phyloP scores from a whole-genome alignment of 2,888 invertebrate genomes.

The Eupithecia inturbata region DNA sequence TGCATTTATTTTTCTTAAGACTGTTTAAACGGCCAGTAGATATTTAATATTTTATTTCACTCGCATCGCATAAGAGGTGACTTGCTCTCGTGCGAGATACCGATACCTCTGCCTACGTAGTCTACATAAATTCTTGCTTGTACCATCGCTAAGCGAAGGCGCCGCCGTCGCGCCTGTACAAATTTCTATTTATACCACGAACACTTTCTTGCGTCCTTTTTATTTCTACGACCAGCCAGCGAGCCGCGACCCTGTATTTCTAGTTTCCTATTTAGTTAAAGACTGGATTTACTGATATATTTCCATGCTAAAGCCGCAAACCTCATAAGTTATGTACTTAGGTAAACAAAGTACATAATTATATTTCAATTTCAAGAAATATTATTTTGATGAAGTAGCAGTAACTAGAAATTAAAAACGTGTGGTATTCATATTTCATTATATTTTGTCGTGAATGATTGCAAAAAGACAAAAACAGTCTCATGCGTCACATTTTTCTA shows the following conservation, averaged over 20 bases:
- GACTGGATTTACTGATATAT: constrained; percentile 42
- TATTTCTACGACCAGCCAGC: constrained; percentile 47
- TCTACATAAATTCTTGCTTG: neutral
- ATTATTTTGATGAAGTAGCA: constrained; percentile 15
- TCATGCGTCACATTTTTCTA: neutral
- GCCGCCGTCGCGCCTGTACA: neutral
- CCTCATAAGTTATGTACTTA: constrained; percentile 18
- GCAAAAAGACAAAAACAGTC: neutral
- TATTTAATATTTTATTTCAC: neutral
- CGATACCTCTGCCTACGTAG: neutral
- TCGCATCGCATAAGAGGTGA: neutral
- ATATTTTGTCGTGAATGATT: neutral
- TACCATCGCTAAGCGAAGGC: neutral
- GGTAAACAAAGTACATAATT: too few relatives aligned
- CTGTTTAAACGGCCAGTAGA: neutral
- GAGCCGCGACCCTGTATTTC: constrained; percentile 53
- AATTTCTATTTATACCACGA: constrained; percentile 59
- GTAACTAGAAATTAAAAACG: neutral
- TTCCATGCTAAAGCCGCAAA: constrained; percentile 34
- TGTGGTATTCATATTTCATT: neutral
- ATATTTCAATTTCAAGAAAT: constrained; percentile 28
- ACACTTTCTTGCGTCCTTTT: constrained; percentile 60
- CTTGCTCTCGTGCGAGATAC: neutral
- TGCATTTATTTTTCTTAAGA: neutral
- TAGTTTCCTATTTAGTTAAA: constrained; percentile 55